Evolutionary conservation across 30 jellyfish, hydroid and myxozoan species (phyloP), one percentile per base, ranked within the genome.

Genomic region (Hydractinia echinata): DNA sequence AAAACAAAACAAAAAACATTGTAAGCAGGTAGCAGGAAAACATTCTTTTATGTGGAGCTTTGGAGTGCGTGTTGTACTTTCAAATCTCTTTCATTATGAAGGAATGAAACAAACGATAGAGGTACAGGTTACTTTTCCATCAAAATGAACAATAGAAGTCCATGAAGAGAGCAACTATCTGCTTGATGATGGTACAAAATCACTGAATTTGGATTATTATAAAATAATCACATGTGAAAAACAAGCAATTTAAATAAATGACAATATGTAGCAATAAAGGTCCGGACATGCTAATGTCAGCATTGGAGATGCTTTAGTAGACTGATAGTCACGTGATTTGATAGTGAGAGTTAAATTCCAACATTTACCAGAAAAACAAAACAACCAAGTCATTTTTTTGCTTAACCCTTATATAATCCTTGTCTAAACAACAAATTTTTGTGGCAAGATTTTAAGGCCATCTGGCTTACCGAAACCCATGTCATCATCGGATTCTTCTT

Each of bases 401-500:
- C 44, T 30, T 2, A 30, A 30, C 44, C 44, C 44, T 30, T 30
- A 30, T 30, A 30, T 30, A 1, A 30, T 30, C 44, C 44, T 30
- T 30, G 44, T 30, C 44, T 30, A 30, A 30, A 30, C 44, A 30
- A 30, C 44, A 30, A 30, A 30, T 30, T 30, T 30, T 30, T 30
- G 44, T 30, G n/a, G 15, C 69, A 11, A 58, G 69, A 11, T 3
- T n/a, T n/a, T 16, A 58, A 58, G 15, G 15, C 15, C 68, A 58
- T 58, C 19, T 58, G 15, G 69, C 69, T 58, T 58, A 92, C 98
- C 98, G 78, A 92, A 92, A 66, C 98, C 98, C 98, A 92, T 92
- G 77, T 92, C 98, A 81, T 92, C 98, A 74, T 92, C 98, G 48
- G 98, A 92, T 81, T 87, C 96, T 61, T 87, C 96, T 62, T 79